These are phyloP conservation scores for Petrocephalus schoutedeni DNA, from an alignment of 2,797 vertebrate genomes.

Conservation along the genomic window DNA sequence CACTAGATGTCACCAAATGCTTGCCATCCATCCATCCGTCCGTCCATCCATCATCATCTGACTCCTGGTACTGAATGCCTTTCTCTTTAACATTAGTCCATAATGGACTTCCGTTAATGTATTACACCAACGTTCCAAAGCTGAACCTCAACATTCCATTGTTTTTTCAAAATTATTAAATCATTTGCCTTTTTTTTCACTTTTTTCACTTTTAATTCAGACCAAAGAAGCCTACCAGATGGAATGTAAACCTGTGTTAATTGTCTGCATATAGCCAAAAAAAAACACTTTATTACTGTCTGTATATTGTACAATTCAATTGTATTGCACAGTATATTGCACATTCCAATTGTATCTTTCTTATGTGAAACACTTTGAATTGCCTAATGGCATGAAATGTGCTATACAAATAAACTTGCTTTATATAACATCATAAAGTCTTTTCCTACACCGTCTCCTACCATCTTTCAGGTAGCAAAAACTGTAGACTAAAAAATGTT, in stretches of 20 bases:
- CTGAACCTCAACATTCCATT: background rate
- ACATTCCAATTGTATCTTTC: background rate
- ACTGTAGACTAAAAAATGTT: background rate
- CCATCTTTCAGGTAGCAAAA: background rate
- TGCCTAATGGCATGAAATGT: background rate
- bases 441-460: background rate
- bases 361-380: background rate
- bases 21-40: background rate
- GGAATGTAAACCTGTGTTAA: background rate
- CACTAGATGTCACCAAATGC: slow-evolving; percentile 2
- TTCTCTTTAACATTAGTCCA: background rate
- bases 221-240: background rate
- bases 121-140: background rate
- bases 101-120: background rate
- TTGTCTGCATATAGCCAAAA: background rate
- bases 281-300: background rate
- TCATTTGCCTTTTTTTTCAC: background rate
- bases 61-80: background rate
- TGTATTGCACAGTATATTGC: background rate
- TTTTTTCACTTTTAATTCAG: background rate
- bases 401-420: background rate
- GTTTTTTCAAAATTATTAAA: background rate
- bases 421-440: background rate
- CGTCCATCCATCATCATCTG: background rate
- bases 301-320: background rate